Evolutionary conservation across 2,113 vertebrate genomes (phyloP), one percentile per base, ranked within the genome.

Genomic region (Gallinago undulata): DNA sequence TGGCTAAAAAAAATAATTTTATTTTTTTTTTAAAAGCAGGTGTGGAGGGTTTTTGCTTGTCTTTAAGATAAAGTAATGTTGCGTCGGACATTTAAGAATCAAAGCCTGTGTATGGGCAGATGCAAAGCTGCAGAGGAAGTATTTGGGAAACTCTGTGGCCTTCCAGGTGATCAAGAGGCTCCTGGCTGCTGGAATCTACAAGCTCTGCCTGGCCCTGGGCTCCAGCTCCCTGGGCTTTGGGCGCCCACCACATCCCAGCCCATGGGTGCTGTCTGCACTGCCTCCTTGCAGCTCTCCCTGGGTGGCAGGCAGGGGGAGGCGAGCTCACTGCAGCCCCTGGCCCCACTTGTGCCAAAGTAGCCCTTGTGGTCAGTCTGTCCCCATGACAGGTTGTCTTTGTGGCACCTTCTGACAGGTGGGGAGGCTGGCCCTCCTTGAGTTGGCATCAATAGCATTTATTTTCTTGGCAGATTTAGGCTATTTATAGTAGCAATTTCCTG

Each of bases 401-500:
- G 35, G 18, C 31, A 77, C 28, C 15, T 62, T 50, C 21, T 1
- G 1, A 56, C 27, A 23, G 33, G 17, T 69, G 48, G 25, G 43
- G 39, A 90, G 64, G 37, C 33, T 68, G 59, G 27, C 23, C 13
- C 41, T 43, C 57, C 37, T 66, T 77, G 39, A n/a, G 30, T 19
- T 91, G 41, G 33, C n/a, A 37, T 63, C 68, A 70, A 8, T 56
- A 69, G 48, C 1, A 1, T 57, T 89, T 28, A 15, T 67, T 80
- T 95, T 92, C 47, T 89, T 94, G 84, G 67, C 84, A 91, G 53
- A 78, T 84, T 66, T 81, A 41, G 57, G 19, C 47, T 89, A 69
- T 81, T 82, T 93, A 92, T 57, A 89, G 67, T 70, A 87, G 67
- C 74, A 76, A 87, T 95, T 92, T 96, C 94, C 80, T 91, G 81